Conservation (phyloP, 2,113 vertebrate genomes). For the Gymnorhina tibicen region DNA sequence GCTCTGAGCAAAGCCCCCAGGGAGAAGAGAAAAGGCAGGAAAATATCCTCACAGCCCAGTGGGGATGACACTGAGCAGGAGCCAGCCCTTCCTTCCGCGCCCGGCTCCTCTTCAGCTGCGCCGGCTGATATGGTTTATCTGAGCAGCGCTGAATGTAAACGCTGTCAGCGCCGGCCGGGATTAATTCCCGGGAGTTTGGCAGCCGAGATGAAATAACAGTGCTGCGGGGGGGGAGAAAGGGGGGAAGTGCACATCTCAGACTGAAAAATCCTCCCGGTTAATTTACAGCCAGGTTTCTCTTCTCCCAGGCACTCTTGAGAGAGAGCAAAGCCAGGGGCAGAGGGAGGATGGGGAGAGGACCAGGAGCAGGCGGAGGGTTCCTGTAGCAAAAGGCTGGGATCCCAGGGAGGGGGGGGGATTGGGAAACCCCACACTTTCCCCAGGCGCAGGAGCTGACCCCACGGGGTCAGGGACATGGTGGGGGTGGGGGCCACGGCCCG, state of each 20-base stretch:
- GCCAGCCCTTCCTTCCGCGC: slow-evolving; percentile 21
- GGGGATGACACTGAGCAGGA: slow-evolving; percentile 44
- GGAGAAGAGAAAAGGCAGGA: not conserved
- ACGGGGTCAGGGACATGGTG: accelerated
- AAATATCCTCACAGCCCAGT: not conserved
- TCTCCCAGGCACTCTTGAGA: not conserved
- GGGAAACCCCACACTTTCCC: not conserved
- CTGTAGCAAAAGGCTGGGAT: not conserved
- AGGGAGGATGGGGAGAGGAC: not conserved
- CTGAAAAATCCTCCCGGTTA: not conserved
- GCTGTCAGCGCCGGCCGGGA: slow-evolving; percentile 50
- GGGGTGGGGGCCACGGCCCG: accelerated
- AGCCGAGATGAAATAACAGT: slow-evolving; percentile 20
- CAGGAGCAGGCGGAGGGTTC: not conserved
- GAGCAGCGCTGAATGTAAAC: slow-evolving; percentile 59
- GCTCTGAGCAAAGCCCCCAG: not conserved
- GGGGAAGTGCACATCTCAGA: not conserved
- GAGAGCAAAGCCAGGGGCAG: not conserved
- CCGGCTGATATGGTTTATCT: slow-evolving; percentile 49
- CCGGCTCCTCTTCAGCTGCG: slow-evolving; percentile 45
- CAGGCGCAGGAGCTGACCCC: accelerated
- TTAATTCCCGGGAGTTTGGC: slow-evolving; percentile 52
- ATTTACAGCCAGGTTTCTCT: slow-evolving; percentile 4
- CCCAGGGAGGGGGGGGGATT: not conserved
- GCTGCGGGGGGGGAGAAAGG: not conserved